Evolutionary conservation across 2,888 invertebrate genomes (phyloP), one percentile per base, ranked within the genome.

Genomic region (Cenopis cana): DNA sequence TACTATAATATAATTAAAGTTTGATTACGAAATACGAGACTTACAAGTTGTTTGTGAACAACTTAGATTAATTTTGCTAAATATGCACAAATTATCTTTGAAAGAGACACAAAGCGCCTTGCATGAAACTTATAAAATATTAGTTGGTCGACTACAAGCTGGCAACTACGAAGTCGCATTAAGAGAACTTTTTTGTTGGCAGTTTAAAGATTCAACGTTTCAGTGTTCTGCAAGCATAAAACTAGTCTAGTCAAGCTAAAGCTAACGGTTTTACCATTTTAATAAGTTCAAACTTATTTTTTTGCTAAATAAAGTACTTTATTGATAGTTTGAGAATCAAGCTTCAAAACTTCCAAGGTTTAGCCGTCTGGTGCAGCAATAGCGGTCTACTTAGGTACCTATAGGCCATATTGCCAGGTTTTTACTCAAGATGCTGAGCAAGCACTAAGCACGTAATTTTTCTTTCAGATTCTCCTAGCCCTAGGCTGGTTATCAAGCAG

Each of bases 401-500:
- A n/a, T n/a, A 24, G 24, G 24, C 24, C 24, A 3, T 4, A 24
- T 24, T 24, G 1, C 24, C 24, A 24, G 4, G 24, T 24, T 24
- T 24, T 24, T 4, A 24, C 24, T 24, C 1, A n/a, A n/a, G n/a
- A 24, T 4, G 24, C 4, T 4, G 24, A 24, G 24, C 24, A 24
- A 24, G 24, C 2, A 24, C 4, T 24, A 24, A 24, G 4, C 24
- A 24, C 4, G 24, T 3, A 24, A 24, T 3, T 24, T 24, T 33
- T 33, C 0, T 79, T 78, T 3, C 83, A 95, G 95, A 82, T 94
- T 59, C 79, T 95, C 56, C 83, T 89, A 36, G 78, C 87, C 59
- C 77, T 94, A n/a, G 95, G 95, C 9, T 95, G 95, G 95, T 69
- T 94, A 69, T 79, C 88, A 20, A 92, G 94, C 76, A 77, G 79